phyloP scores from a whole-genome alignment of 2,888 invertebrate species.

The Agrotis ipsilon region DNA sequence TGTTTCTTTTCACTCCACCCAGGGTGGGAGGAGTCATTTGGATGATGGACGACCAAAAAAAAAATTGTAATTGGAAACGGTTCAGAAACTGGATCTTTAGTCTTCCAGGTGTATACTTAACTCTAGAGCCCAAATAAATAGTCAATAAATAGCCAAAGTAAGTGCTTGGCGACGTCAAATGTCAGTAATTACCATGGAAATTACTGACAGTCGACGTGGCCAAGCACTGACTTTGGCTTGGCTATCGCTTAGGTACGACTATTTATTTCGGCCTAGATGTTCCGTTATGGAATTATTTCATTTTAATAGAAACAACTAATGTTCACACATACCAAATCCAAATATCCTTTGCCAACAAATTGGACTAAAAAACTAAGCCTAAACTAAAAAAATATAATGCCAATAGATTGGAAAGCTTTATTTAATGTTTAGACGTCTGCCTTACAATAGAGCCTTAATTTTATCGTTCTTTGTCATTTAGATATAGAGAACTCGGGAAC shows the following conservation, averaged over 20 bases:
- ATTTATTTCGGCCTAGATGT: too few species aligned
- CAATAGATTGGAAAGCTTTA: conserved; percentile 79
- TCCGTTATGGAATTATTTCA: neutral
- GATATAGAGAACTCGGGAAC: conserved; percentile 60
- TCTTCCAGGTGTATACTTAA: neutral
- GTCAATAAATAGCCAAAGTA: too few species aligned
- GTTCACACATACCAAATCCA: conserved; percentile 40
- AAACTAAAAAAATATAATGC: conserved; percentile 69
- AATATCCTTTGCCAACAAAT: conserved; percentile 36
- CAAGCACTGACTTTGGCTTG: too few species aligned
- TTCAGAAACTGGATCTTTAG: neutral
- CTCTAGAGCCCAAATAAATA: too few species aligned
- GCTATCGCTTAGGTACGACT: too few species aligned
- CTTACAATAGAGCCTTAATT: conserved; percentile 74
- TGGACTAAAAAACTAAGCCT: conserved; percentile 63
- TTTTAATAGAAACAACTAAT: conserved; percentile 6
- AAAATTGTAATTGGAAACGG: neutral
- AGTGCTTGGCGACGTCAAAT: too few species aligned
- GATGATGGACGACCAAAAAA: neutral
- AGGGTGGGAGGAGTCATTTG: neutral
- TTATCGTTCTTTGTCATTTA: conserved; percentile 62
- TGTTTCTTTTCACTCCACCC: too few species aligned
- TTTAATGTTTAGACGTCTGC: conserved; percentile 72
- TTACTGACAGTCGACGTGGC: too few species aligned
- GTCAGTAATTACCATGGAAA: too few species aligned